These are phyloP conservation scores for Bhutanitis thaidina DNA, from an alignment of 2,888 invertebrate genomes.

Conservation along the genomic window DNA sequence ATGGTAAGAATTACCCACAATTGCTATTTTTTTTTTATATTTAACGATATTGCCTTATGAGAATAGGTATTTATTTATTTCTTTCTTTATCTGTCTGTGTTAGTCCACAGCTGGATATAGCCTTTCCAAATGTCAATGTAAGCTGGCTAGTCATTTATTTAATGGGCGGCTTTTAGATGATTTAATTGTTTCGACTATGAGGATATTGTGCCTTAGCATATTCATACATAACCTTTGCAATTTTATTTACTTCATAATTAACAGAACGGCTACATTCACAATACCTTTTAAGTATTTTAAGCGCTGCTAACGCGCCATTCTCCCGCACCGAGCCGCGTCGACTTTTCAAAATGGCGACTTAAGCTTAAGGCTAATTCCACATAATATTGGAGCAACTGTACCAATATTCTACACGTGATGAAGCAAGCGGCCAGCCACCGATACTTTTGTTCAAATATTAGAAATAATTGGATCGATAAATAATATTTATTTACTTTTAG, in stretches of 20 bases:
- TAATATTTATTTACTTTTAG: background rate
- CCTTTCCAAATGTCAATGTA: no score
- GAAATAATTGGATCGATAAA: background rate
- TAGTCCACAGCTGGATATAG: no score
- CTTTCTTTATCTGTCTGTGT: no score
- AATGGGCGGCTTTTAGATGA: no score
- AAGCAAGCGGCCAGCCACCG: background rate
- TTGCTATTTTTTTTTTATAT: no score
- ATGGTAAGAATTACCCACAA: no score
- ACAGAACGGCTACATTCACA: background rate
- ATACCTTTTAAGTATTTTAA: conserved; percentile 6
- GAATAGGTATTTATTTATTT: no score
- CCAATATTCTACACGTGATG: background rate
- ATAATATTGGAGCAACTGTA: conserved; percentile 3
- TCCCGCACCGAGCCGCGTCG: background rate
- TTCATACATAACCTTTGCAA: no score
- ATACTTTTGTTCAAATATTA: background rate
- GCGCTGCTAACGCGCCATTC: conserved; percentile 8
- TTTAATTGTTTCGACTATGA: no score
- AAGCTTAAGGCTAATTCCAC: background rate
- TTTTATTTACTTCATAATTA: background rate
- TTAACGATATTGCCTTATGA: no score
- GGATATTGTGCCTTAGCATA: no score
- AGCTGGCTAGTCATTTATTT: no score
- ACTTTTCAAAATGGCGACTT: conserved; percentile 20